Conservation (phyloP, 2,797 vertebrate species). For the Neostethus bicornis region DNA sequence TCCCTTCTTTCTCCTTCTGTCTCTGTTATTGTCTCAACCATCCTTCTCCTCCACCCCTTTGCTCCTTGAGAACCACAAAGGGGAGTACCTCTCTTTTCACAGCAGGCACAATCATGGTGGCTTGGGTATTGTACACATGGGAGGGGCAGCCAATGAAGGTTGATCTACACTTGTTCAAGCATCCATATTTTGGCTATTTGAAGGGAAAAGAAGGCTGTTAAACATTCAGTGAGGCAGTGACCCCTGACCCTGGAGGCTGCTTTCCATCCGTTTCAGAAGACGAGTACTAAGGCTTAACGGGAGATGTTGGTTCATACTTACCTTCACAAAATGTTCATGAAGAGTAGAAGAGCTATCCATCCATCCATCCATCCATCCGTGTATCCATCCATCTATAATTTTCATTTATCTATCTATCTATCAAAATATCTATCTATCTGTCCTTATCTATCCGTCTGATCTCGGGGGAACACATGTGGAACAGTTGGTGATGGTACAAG, state of each 20-base stretch:
- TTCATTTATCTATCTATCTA: slow-evolving; percentile 27
- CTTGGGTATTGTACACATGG: slow-evolving; percentile 60
- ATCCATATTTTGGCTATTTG: slow-evolving; percentile 72
- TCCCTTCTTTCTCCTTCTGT: slow-evolving; percentile 61
- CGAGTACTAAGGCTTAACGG: slow-evolving; percentile 46
- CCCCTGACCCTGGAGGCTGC: slow-evolving; percentile 67
- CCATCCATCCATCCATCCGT: slow-evolving; percentile 23
- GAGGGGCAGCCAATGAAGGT: slow-evolving; percentile 57
- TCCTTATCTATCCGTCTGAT: slow-evolving; percentile 36
- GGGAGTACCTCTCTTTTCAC: slow-evolving; percentile 51
- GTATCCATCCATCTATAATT: slow-evolving; percentile 29
- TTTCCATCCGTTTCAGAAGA: slow-evolving; percentile 60
- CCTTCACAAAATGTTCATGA: neutral
- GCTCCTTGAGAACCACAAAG: slow-evolving; percentile 50
- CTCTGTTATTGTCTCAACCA: slow-evolving; percentile 47
- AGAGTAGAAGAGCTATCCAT: slow-evolving; percentile 16
- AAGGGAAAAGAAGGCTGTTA: slow-evolving; percentile 70
- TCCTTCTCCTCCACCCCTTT: slow-evolving; percentile 61
- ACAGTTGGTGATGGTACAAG: slow-evolving; percentile 78
- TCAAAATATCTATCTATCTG: slow-evolving; percentile 31
- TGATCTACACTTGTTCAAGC: slow-evolving; percentile 74
- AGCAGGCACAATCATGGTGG: slow-evolving; percentile 15
- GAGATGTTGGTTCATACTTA: slow-evolving; percentile 3
- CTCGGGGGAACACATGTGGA: slow-evolving; percentile 57
- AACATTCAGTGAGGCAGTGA: slow-evolving; percentile 69